phyloP scores from a whole-genome alignment of 2,888 invertebrate genomes.

The Eupeodes latifasciatus region DNA sequence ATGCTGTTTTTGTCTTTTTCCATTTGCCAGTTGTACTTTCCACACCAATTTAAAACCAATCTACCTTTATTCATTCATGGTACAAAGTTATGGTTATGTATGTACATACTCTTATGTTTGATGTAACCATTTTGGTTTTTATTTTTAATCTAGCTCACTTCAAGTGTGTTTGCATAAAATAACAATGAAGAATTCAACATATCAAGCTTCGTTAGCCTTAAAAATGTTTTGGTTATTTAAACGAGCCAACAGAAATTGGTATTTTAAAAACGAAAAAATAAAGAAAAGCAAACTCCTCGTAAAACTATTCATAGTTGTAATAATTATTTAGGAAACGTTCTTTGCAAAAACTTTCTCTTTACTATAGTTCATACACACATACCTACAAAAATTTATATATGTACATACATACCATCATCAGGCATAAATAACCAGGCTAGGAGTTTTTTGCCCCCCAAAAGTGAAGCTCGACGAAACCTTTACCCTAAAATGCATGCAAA shows the following conservation, averaged over 20 bases:
- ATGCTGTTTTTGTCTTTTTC: not conserved
- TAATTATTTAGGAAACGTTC: conserved; percentile 47
- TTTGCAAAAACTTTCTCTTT: conserved; percentile 37
- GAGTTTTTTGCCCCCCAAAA: conserved; percentile 1
- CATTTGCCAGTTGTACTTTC: not conserved
- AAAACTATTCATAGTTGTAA: conserved; percentile 47
- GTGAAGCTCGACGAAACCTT: not conserved
- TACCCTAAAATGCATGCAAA: conserved; percentile 14
- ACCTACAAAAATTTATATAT: too few species aligned
- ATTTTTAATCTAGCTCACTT: not conserved
- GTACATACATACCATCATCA: not conserved
- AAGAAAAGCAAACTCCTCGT: not conserved
- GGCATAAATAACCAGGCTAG: not conserved
- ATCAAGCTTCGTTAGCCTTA: conserved; percentile 34
- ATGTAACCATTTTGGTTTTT: not conserved
- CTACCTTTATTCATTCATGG: not conserved
- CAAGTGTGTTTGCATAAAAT: conserved; percentile 17
- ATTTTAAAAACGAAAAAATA: not conserved
- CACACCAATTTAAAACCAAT: not conserved
- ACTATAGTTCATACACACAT: not conserved
- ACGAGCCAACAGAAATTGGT: not conserved
- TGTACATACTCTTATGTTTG: not conserved
- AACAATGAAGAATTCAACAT: conserved; percentile 18
- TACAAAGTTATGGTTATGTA: not conserved
- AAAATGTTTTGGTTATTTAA: conserved; percentile 23